Evolutionary conservation across 2,888 invertebrate species (phyloP).

Genomic region (Lysandra bellargus): DNA sequence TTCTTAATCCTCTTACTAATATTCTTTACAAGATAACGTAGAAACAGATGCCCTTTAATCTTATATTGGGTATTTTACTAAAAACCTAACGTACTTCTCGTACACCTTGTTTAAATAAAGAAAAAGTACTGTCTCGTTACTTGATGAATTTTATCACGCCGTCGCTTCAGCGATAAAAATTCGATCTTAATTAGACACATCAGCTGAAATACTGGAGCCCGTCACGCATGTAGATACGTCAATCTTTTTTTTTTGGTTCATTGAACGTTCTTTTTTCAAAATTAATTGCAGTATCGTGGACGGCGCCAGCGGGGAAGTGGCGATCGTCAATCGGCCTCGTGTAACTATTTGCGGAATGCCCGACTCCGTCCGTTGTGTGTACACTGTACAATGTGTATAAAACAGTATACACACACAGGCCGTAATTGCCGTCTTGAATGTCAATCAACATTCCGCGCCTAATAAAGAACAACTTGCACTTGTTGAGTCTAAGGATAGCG

Average conservation of each 20-base stretch:
- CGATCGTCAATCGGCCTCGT: slow-evolving; percentile 64
- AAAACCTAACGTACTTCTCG: neutral
- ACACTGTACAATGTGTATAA: slow-evolving; percentile 45
- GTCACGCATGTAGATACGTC: slow-evolving; percentile 10
- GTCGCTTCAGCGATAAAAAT: slow-evolving; percentile 10
- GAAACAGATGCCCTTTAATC: neutral
- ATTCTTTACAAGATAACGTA: neutral
- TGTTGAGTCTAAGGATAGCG: slow-evolving; percentile 17
- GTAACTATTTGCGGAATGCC: slow-evolving; percentile 67
- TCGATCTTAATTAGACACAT: slow-evolving; percentile 5
- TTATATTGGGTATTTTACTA: neutral
- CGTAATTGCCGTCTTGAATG: slow-evolving; percentile 67
- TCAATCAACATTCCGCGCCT: slow-evolving; percentile 61
- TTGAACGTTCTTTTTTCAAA: slow-evolving; percentile 6
- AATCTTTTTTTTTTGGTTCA: slow-evolving; percentile 14
- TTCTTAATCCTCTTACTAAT: neutral
- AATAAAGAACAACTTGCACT: slow-evolving; percentile 45
- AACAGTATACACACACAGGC: slow-evolving; percentile 46
- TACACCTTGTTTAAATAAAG: neutral
- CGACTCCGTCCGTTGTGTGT: slow-evolving; percentile 34
- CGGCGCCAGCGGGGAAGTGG: slow-evolving; percentile 42
- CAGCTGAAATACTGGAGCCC: slow-evolving; percentile 14
- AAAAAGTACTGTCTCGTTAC: slow-evolving; percentile 1
- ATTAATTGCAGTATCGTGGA: neutral
- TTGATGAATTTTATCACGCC: slow-evolving; percentile 10